Conservation (phyloP, 2,888 invertebrate genomes). For the Eupithecia abbreviata region DNA sequence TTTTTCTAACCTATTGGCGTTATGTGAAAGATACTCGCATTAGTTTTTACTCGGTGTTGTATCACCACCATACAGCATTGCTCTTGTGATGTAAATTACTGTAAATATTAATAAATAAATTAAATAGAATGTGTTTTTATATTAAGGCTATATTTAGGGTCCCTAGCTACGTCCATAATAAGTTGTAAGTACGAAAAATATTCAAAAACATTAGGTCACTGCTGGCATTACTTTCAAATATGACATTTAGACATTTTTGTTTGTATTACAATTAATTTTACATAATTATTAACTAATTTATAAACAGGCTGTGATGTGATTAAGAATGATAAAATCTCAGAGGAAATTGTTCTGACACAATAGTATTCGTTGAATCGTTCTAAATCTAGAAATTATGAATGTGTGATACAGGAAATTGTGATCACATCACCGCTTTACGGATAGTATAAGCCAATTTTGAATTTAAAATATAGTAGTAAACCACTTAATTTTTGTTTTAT, state of each 20-base stretch:
- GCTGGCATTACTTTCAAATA: conserved; percentile 57
- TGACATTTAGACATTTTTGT: conserved; percentile 69
- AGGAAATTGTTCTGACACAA: conserved; percentile 34
- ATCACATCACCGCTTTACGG: conserved; percentile 72
- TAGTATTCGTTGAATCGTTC: conserved; percentile 3
- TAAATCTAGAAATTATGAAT: conserved; percentile 44
- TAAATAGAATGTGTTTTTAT: conserved; percentile 62
- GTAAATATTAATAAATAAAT: conserved; percentile 70
- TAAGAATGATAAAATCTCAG: conserved; percentile 57
- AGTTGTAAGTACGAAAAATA: conserved; percentile 71
- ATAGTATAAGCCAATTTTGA: conserved; percentile 82
- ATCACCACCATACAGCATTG: conserved; percentile 66
- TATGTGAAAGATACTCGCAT: conserved; percentile 25
- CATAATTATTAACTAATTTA: conserved; percentile 72
- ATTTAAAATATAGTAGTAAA: conserved; percentile 74
- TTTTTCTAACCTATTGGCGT: not conserved
- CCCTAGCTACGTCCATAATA: conserved; percentile 59
- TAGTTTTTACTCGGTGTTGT: conserved; percentile 56
- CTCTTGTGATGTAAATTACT: conserved; percentile 82
- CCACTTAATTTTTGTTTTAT: conserved; percentile 53
- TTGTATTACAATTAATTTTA: conserved; percentile 58
- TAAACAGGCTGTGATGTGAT: conserved; percentile 73
- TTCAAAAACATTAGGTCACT: conserved; percentile 45
- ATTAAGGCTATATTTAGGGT: conserved; percentile 64
- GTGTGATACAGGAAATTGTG: conserved; percentile 51